Percentiles rank a stretch among this genome's conserved stretches.
Evolutionary conservation across 92 coral and sea anemone genomes (phyloP).

Genomic region (Actinernus sp.): DNA sequence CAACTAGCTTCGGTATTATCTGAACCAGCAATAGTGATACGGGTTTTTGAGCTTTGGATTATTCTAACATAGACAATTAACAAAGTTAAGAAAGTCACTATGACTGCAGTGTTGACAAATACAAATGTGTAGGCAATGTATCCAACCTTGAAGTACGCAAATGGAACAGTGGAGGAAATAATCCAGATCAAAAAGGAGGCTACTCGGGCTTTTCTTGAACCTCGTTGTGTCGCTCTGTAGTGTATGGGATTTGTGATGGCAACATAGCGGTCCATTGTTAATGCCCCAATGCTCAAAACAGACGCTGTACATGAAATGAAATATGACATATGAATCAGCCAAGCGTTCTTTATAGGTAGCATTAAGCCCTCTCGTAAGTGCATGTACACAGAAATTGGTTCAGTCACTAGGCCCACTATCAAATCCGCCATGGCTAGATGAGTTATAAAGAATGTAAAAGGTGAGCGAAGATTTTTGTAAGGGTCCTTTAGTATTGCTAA

Average conservation of each 20-base stretch:
- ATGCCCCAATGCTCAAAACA: slow-evolving; percentile 39
- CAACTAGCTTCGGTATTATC: not conserved
- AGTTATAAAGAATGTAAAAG: slow-evolving; percentile 50
- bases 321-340: slow-evolving; percentile 50
- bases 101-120: slow-evolving; percentile 23
- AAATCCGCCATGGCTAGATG: slow-evolving; percentile 72
- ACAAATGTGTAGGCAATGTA: slow-evolving; percentile 46
- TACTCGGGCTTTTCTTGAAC: slow-evolving; percentile 13
- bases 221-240: slow-evolving; percentile 40
- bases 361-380: slow-evolving; percentile 54
- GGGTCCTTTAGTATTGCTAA: slow-evolving; percentile 65
- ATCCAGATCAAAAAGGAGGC: slow-evolving; percentile 36
- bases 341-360: slow-evolving; percentile 7
- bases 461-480: slow-evolving; percentile 54
- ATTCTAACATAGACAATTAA: slow-evolving; percentile 7
- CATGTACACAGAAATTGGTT: slow-evolving; percentile 61
- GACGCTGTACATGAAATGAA: slow-evolving; percentile 66
- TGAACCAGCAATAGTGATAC: not conserved
- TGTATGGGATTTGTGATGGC: slow-evolving; percentile 38
- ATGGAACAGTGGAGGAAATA: slow-evolving; percentile 39
- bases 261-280: slow-evolving; percentile 47
- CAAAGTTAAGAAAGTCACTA: slow-evolving; percentile 11
- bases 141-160: slow-evolving; percentile 56
- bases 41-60: slow-evolving; percentile 2
- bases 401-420: slow-evolving; percentile 66